Evolutionary conservation across 1,140 invertebrate species (phyloP), one percentile per base, ranked within the genome.

Genomic region (Drosophila ogumai): DNA sequence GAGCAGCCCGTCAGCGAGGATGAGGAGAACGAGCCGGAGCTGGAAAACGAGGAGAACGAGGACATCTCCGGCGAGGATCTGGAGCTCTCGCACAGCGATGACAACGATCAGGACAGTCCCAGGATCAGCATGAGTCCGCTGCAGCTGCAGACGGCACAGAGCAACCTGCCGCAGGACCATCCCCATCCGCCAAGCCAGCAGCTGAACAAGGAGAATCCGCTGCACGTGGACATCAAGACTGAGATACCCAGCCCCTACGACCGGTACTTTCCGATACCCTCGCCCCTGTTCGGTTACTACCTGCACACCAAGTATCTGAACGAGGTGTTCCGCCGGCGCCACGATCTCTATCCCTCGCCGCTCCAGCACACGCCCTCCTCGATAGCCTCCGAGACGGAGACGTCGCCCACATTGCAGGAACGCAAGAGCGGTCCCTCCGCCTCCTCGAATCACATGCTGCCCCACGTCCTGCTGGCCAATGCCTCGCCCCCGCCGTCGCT

Each of bases 241-340:
- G 93, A 94, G 52, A 91, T 93, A 25, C 80, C 92, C 17, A 93
- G 94, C 41, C 94, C 95, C 3, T 93, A 94, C 80, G 93, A 94
- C 86, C 85, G 94, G 52, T 93, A 94, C 55, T 94, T 95, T 31
- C 94, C 95, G 8, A 95, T 95, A 44, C 95, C 95, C 0, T 95
- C 95, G 15, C 94, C 95, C 0, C 80, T 95, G 68, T 96, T 96
- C 88, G 95, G 95, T 82, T 95, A 95, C 72, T 96, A 96, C 91
- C 93, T 96, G 63, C 95, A 96, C 74, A 94, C 95, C 60, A 96
- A 96, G 93, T 96, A 96, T 93, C 94, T 96, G 87, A 95, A 95
- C 5, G 95, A 96, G 75, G 93, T 95, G 31, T 95, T 95, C 74
- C 93, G 95, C 3, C 93, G 94, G 58, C 93, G 96, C 47, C 96